phyloP scores from a whole-genome alignment of 2,113 vertebrate species.

The Ptychochromis oligacanthus region DNA sequence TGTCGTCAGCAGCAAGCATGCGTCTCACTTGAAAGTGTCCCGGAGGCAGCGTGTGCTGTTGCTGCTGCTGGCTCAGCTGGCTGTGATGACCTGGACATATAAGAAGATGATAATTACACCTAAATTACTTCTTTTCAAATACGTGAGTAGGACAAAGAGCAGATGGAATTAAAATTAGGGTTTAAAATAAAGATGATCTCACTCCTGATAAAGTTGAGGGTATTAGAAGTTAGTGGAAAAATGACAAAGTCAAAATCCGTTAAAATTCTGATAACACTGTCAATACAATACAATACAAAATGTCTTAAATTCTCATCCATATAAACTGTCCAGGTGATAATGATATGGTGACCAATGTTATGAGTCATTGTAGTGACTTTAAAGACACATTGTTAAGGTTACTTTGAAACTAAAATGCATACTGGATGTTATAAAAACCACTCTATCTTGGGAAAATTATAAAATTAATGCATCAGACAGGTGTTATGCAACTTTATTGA shows the following conservation, averaged over 20 bases:
- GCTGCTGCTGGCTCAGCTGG: slow-evolving; percentile 84
- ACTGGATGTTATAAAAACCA: background rate
- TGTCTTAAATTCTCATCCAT: background rate
- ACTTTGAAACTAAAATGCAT: background rate
- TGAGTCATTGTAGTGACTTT: background rate
- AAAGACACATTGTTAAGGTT: background rate
- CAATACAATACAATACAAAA: background rate
- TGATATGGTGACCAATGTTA: background rate
- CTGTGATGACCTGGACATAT: slow-evolving; percentile 81
- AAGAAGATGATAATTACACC: background rate
- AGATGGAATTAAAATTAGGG: background rate
- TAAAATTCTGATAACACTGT: background rate
- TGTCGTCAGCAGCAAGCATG: slow-evolving; percentile 86
- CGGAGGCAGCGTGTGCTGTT: slow-evolving; percentile 83
- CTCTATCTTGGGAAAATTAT: background rate
- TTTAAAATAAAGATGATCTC: background rate
- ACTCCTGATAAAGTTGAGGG: too few species aligned
- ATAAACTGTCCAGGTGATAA: background rate
- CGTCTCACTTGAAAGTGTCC: slow-evolving; percentile 88
- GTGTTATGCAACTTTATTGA: background rate
- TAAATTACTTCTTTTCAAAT: background rate
- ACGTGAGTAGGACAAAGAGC: background rate
- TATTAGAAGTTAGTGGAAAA: background rate
- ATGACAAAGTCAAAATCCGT: background rate
- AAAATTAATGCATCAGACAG: slow-evolving; percentile 3